Conservation (phyloP, 2,888 invertebrate genomes). For the Drosophila sordidapex region DNA sequence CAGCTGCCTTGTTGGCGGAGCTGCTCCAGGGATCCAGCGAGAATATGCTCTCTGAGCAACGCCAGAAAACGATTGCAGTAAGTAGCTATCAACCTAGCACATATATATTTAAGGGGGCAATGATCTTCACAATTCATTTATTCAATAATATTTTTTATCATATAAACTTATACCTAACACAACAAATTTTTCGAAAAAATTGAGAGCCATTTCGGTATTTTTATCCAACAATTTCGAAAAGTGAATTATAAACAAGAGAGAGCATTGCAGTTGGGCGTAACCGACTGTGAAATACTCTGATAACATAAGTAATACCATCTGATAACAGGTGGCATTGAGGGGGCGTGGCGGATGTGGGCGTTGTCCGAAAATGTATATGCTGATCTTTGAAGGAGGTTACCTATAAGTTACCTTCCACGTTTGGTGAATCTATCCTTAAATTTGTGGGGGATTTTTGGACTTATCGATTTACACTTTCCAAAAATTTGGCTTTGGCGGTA, state of each 20-base stretch:
- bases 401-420: too few relatives aligned
- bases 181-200: neutral
- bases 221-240: neutral
- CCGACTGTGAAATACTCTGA: neutral
- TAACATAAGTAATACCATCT: neutral
- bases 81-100: conserved; percentile 54
- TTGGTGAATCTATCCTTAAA: too few relatives aligned
- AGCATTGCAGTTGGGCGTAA: too few relatives aligned
- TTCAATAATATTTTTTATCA: conserved; percentile 5
- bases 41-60: conserved; percentile 88
- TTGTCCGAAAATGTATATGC: too few relatives aligned
- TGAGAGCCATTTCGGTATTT: neutral
- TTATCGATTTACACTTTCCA: too few relatives aligned
- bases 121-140: neutral
- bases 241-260: neutral
- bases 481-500: too few relatives aligned
- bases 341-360: too few relatives aligned
- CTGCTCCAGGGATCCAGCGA: conserved; percentile 92
- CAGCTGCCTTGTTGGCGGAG: conserved; percentile 90
- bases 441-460: too few relatives aligned
- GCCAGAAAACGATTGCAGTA: conserved; percentile 83
- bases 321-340: too few relatives aligned
- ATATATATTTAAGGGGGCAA: neutral
- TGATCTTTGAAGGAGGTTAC: too few relatives aligned
- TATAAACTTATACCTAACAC: neutral